These are phyloP conservation scores for Drosophila mettleri DNA, from an alignment of 2,888 invertebrate species.

Conservation along the genomic window DNA sequence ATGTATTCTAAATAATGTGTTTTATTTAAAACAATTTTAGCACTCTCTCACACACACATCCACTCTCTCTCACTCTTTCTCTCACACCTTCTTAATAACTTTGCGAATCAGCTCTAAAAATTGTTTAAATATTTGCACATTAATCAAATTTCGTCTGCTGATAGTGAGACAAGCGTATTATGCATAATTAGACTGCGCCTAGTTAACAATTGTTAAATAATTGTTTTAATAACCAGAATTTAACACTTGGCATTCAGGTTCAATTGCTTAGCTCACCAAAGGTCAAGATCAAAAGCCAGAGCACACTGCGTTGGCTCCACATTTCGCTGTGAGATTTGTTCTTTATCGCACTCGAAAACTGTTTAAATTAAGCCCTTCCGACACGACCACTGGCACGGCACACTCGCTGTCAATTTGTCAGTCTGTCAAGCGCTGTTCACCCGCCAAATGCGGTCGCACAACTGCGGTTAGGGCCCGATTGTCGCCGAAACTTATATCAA, in stretches of 20 bases:
- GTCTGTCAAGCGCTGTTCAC: conserved; percentile 51
- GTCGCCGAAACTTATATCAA: conserved; percentile 63
- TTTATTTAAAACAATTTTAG: neutral
- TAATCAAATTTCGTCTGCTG: conserved; percentile 6
- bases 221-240: neutral
- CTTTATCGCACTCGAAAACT: conserved; percentile 2
- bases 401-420: conserved; percentile 12
- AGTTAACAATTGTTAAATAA: neutral
- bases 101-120: neutral
- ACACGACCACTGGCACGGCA: conserved; percentile 6
- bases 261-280: conserved; percentile 37
- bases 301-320: conserved; percentile 19
- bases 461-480: conserved; percentile 63
- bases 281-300: conserved; percentile 29
- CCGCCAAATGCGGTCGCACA: conserved; percentile 74
- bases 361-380: conserved; percentile 24
- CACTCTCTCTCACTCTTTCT: neutral
- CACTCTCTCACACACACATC: neutral
- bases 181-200: neutral
- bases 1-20: neutral
- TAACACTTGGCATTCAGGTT: neutral
- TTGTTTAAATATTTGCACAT: conserved; percentile 10
- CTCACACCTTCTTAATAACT: neutral
- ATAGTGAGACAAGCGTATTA: neutral
- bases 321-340: conserved; percentile 9